Conservation (phyloP, 2,797 vertebrate genomes). For the Trichosurus vulpecula region DNA sequence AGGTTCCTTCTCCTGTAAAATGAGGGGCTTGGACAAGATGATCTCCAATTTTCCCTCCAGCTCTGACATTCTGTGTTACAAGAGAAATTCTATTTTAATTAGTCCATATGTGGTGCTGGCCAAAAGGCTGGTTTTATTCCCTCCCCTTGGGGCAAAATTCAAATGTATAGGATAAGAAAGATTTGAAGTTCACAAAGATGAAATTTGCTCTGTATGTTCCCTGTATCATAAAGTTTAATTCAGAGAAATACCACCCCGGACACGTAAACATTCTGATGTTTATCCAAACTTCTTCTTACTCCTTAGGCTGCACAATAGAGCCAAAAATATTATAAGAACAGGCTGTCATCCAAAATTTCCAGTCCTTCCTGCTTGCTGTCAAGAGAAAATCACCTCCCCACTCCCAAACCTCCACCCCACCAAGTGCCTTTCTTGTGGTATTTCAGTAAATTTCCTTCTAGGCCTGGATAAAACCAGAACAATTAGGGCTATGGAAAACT, state of each 20-base stretch:
- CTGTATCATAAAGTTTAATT: slow-evolving; percentile 58
- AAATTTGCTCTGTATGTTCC: slow-evolving; percentile 49
- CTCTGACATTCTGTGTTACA: background rate
- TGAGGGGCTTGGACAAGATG: background rate
- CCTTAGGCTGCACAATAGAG: slow-evolving; percentile 32
- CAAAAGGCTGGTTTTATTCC: background rate
- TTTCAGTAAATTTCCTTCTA: slow-evolving; percentile 69
- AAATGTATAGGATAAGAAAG: background rate
- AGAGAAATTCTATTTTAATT: background rate
- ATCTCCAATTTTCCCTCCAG: background rate
- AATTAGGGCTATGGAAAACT: slow-evolving; percentile 45
- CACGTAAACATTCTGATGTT: slow-evolving; percentile 56
- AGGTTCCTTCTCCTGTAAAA: background rate
- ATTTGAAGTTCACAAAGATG: slow-evolving; percentile 56
- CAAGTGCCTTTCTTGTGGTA: slow-evolving; percentile 41
- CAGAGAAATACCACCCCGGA: slow-evolving; percentile 47
- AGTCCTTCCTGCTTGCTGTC: slow-evolving; percentile 59
- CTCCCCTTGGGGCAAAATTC: slow-evolving; percentile 2
- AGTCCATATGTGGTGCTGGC: background rate
- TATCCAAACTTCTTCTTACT: slow-evolving; percentile 58
- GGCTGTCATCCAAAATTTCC: slow-evolving; percentile 44
- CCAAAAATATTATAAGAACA: slow-evolving; percentile 37
- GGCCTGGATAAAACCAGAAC: slow-evolving; percentile 59
- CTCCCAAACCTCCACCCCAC: background rate
- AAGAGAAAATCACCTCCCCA: slow-evolving; percentile 58